phyloP scores from a whole-genome alignment of 2,888 invertebrate species.

The Dorcus parallelipipedus region DNA sequence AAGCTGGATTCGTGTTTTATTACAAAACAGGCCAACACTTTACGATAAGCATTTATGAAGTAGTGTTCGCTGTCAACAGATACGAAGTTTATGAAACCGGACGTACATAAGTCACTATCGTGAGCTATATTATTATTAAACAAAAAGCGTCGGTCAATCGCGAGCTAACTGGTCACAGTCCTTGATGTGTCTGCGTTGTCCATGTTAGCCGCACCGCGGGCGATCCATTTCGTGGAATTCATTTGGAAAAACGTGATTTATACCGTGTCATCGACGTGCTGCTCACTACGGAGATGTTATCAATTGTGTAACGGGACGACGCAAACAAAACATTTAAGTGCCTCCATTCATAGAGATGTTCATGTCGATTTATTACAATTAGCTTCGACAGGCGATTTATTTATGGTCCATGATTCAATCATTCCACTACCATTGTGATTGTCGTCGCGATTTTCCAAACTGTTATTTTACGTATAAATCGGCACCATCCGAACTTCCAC shows the following conservation, averaged over 20 bases:
- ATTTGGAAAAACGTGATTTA: slow-evolving; percentile 26
- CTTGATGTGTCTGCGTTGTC: slow-evolving; percentile 13
- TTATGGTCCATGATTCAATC: slow-evolving; percentile 4
- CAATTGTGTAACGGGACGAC: slow-evolving; percentile 17
- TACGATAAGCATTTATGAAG: no score
- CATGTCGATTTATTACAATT: slow-evolving; percentile 14
- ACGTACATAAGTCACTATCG: slow-evolving; percentile 3
- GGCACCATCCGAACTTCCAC: not conserved
- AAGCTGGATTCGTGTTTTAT: no score
- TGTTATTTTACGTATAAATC: not conserved
- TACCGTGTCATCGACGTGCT: slow-evolving; percentile 21
- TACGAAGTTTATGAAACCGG: slow-evolving; percentile 3
- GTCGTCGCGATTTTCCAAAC: not conserved
- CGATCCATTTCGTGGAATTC: slow-evolving; percentile 24
- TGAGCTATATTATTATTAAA: not conserved
- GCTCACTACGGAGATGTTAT: slow-evolving; percentile 19
- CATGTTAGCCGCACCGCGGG: slow-evolving; percentile 17
- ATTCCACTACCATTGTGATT: not conserved
- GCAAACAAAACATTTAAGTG: slow-evolving; percentile 5
- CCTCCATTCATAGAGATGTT: slow-evolving; percentile 10
- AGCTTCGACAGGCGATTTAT: slow-evolving; percentile 9
- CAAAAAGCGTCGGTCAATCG: not conserved
- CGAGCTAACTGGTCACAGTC: slow-evolving; percentile 1
- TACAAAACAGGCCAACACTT: no score
- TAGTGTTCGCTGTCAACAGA: not conserved